These are phyloP conservation scores for Parelbella ahira DNA, from an alignment of 2,888 invertebrate genomes.

Conservation along the genomic window DNA sequence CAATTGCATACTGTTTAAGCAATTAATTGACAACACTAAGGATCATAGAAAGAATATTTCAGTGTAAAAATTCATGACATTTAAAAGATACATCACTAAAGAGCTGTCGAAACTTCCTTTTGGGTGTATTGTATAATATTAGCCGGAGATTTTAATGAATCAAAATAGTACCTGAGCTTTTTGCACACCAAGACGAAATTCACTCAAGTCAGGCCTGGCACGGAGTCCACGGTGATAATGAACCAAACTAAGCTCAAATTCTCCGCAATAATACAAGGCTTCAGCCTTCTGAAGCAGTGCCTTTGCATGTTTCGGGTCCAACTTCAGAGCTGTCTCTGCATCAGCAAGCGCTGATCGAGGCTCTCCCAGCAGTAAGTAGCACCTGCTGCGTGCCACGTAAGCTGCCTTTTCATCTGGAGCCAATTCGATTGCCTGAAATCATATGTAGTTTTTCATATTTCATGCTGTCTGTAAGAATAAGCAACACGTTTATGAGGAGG, in stretches of 20 bases:
- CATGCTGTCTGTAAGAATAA: too few relatives aligned
- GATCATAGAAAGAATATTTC: too few relatives aligned
- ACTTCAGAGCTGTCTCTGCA: slow-evolving; percentile 89
- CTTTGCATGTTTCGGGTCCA: slow-evolving; percentile 84
- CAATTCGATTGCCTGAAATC: slow-evolving; percentile 89
- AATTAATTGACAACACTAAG: too few relatives aligned
- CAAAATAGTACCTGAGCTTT: slow-evolving; percentile 92
- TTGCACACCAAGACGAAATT: slow-evolving; percentile 90
- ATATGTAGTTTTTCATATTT: slow-evolving; percentile 1
- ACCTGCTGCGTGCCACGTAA: slow-evolving; percentile 93
- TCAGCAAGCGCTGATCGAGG: slow-evolving; percentile 90
- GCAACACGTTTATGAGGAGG: too few relatives aligned
- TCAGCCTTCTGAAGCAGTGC: slow-evolving; percentile 94
- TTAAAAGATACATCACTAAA: too few relatives aligned
- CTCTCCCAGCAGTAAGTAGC: slow-evolving; percentile 92
- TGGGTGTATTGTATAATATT: too few relatives aligned
- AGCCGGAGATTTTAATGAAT: too few relatives aligned
- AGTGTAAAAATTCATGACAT: too few relatives aligned
- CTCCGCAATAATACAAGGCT: slow-evolving; percentile 93
- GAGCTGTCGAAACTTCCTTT: too few relatives aligned
- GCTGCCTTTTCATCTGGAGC: slow-evolving; percentile 92
- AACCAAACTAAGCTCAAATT: slow-evolving; percentile 95
- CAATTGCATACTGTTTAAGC: too few relatives aligned
- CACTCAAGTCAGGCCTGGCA: slow-evolving; percentile 90
- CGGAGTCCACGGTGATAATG: slow-evolving; percentile 93